Percentiles rank a stretch among this genome's conserved stretches.
These are phyloP conservation scores for Pelobates cultripes DNA, from an alignment of 2,797 vertebrate genomes.

Conservation along the genomic window DNA sequence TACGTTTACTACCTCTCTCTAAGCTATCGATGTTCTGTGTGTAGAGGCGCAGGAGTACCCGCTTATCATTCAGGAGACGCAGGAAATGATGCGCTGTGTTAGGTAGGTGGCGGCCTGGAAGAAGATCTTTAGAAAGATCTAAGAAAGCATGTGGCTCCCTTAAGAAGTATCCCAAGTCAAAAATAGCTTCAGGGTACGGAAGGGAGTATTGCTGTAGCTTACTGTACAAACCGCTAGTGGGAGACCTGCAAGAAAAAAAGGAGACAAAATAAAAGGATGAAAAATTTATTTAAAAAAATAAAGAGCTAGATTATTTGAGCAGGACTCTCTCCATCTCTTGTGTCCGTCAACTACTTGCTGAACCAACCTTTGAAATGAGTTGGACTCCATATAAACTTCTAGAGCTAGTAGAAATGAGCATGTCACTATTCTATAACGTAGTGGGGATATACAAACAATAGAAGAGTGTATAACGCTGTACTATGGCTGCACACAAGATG, in stretches of 20 bases:
- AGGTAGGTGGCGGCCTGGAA: slow-evolving; percentile 85
- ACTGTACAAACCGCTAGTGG: slow-evolving; percentile 88
- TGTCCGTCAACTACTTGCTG: no score
- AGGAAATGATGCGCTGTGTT: slow-evolving; percentile 89
- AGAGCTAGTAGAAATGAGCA: no score
- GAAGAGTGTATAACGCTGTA: no score
- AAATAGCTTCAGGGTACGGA: slow-evolving; percentile 95
- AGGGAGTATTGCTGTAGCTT: slow-evolving; percentile 87
- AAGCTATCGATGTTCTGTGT: slow-evolving; percentile 97
- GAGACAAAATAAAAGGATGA: neutral
- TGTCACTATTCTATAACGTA: no score
- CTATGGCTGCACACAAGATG: no score
- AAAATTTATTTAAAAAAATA: no score
- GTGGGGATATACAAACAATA: no score
- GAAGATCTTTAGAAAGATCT: slow-evolving; percentile 85
- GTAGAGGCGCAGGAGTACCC: slow-evolving; percentile 89
- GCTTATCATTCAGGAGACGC: slow-evolving; percentile 84
- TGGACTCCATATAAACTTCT: no score
- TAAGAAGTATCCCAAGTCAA: slow-evolving; percentile 88
- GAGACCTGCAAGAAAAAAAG: slow-evolving; percentile 74
- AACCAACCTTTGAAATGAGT: no score
- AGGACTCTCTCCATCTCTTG: no score
- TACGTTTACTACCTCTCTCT: slow-evolving; percentile 79
- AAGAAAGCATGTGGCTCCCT: slow-evolving; percentile 89
- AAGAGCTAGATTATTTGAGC: no score